Base-by-base conservation (phyloP, 1,140 invertebrate genomes). In the Hyles vespertilio region DNA sequence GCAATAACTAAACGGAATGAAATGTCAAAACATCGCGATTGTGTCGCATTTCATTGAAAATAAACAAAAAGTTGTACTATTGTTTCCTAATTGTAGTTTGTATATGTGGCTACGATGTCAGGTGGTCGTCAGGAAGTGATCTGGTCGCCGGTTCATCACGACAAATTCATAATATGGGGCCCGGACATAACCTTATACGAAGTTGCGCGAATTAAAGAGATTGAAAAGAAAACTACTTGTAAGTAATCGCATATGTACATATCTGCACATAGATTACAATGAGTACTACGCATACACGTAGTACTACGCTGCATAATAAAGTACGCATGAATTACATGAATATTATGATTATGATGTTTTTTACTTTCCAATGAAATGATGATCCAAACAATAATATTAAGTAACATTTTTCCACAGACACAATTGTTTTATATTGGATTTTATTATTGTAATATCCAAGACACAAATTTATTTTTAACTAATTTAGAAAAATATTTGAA, bases 131-230 rank as follows among this genome's bases (percentile, higher is more conserved):
- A 81, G 40, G 96, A 96, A 70, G 92, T 96, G 9, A 91, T 93
- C 70, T 97, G 96, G 96, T 95, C 94, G 46, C 95, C 95, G 3
- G 90, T 93, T 33, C 92, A 93, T 71, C 90, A 91, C 3, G 92
- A 96, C 72, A 95, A 95, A 75, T 97, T 96, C 76, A 93, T 97
- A 55, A 94, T 95, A 40, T 97, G 96, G 95, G 95, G 95, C 12
- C 93, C 94, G 50, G 96, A 97, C 75, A 94, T 97, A 72, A 93
- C 91, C 82, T 90, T 97, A 33, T 97, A 97, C 74, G 94, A 96
- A 91, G 92, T 96, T 54, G 91, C 90, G 63, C 88, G 84, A 56
- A 72, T 91, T 32, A 92, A 91, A 77, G 91, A 93, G 62, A 87
- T 84, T 2, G 79, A 85, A 64, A 85, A 89, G 32, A 91, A 90